Percentiles rank a stretch among this genome's conserved stretches.
phyloP scores from a whole-genome alignment of 1,140 invertebrate genomes.

The Zaprionus tsacasi region DNA sequence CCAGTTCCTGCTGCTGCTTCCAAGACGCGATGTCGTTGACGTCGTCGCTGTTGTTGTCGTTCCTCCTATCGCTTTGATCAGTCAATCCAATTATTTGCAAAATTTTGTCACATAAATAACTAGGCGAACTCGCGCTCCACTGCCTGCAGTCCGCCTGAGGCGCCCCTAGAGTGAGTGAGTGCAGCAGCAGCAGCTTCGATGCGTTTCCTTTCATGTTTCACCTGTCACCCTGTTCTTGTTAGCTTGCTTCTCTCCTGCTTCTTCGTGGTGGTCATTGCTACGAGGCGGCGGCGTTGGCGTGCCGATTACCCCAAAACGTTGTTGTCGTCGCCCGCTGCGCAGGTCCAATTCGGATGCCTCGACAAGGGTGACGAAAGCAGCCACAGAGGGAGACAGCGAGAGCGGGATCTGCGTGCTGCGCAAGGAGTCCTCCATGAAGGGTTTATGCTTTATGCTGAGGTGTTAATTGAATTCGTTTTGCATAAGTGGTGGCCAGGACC shows the following conservation, averaged over 20 bases:
- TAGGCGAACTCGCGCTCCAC: conserved; percentile 49
- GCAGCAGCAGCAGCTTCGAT: not conserved
- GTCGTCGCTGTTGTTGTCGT: not conserved
- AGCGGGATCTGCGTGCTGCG: conserved; percentile 61
- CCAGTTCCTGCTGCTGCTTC: not conserved
- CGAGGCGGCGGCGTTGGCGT: conserved; percentile 52
- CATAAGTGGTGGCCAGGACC: conserved; percentile 79
- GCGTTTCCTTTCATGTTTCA: conserved; percentile 69
- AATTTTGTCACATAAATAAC: conserved; percentile 85
- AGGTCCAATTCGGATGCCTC: conserved; percentile 3
- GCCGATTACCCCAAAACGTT: conserved; percentile 62
- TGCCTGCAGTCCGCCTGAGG: conserved; percentile 4
- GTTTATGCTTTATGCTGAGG: conserved; percentile 66
- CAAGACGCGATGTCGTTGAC: not conserved
- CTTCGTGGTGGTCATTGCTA: conserved; percentile 25
- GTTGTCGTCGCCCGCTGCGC: conserved; percentile 53
- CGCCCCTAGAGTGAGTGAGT: conserved; percentile 36
- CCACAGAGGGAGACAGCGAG: conserved; percentile 15
- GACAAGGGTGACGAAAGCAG: conserved; percentile 67
- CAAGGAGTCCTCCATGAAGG: conserved; percentile 41
- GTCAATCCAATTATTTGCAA: conserved; percentile 84
- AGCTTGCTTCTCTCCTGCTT: conserved; percentile 8
- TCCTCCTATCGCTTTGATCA: conserved; percentile 83
- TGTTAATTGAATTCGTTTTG: conserved; percentile 84
- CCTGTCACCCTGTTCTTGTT: conserved; percentile 58